These are phyloP conservation scores for Argyrosomus japonicus DNA, from an alignment of 2,113 vertebrate species.

Conservation along the genomic window DNA sequence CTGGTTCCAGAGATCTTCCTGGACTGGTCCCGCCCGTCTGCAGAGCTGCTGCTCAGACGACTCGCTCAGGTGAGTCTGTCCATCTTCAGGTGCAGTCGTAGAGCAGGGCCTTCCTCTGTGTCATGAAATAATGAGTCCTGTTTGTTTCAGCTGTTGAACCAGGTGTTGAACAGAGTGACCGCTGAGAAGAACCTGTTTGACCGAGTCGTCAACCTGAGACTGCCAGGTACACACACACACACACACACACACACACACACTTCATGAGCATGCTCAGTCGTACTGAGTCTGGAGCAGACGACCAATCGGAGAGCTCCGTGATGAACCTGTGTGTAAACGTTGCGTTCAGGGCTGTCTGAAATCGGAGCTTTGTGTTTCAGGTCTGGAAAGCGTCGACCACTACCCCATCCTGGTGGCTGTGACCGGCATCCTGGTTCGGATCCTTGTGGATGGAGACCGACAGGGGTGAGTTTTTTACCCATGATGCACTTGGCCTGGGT, in stretches of 20 bases:
- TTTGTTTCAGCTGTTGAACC: slow-evolving; percentile 73
- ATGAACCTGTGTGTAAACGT: too few species aligned
- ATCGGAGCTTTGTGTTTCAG: slow-evolving; percentile 69
- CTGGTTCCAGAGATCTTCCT: slow-evolving; percentile 96
- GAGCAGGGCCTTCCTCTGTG: too few species aligned
- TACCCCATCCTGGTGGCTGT: slow-evolving; percentile 98
- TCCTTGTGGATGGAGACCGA: slow-evolving; percentile 90
- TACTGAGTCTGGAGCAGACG: too few species aligned
- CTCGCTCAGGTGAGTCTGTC: slow-evolving; percentile 90
- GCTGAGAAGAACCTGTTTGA: slow-evolving; percentile 82
- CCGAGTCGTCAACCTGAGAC: slow-evolving; percentile 78
- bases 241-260: background rate
- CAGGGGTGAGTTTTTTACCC: slow-evolving; percentile 85
- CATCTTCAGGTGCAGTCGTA: too few species aligned
- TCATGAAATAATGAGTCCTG: too few species aligned
- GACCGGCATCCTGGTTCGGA: slow-evolving; percentile 93
- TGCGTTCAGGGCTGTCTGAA: too few species aligned
- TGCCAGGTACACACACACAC: slow-evolving; percentile 71
- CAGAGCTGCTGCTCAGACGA: slow-evolving; percentile 94
- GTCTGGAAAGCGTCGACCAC: slow-evolving; percentile 97
- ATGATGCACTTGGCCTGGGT: background rate
- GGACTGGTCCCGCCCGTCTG: slow-evolving; percentile 92
- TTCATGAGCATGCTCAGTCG: too few species aligned
- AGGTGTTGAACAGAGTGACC: slow-evolving; percentile 79
- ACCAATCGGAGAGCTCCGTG: too few species aligned